Conservation (phyloP, 2,888 invertebrate species). For the Agapostemon virescens region DNA sequence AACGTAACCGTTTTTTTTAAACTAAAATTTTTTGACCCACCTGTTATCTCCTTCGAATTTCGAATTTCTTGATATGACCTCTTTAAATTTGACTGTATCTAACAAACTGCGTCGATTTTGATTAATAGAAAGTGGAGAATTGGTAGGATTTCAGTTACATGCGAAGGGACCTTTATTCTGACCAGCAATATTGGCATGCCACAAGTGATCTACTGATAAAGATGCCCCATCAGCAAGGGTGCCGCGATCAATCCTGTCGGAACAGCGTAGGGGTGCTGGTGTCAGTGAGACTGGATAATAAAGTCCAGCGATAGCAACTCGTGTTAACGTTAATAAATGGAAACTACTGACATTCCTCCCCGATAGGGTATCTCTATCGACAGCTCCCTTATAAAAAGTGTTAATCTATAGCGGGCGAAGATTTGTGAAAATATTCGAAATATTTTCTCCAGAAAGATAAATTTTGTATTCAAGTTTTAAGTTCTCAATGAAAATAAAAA, state of each 20-base stretch:
- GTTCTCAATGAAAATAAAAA: too few relatives aligned
- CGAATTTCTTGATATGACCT: too few relatives aligned
- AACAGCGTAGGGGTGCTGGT: not conserved
- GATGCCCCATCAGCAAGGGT: not conserved
- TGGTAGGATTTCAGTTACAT: not conserved
- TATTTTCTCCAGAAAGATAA: too few relatives aligned
- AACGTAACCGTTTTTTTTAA: too few relatives aligned
- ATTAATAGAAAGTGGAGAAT: not conserved
- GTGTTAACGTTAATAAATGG: not conserved
- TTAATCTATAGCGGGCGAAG: too few relatives aligned
- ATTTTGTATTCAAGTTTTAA: too few relatives aligned
- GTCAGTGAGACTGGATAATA: not conserved
- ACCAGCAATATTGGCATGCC: not conserved
- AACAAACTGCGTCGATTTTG: not conserved
- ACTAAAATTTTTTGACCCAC: too few relatives aligned
- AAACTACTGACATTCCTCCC: not conserved
- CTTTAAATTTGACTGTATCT: too few relatives aligned
- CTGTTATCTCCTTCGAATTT: too few relatives aligned
- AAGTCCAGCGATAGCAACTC: not conserved
- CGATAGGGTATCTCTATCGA: not conserved
- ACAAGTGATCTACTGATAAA: not conserved
- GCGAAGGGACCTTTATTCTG: not conserved
- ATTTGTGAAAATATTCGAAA: too few relatives aligned
- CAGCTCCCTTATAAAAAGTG: not conserved
- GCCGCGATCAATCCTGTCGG: not conserved